Evolutionary conservation across 2,113 vertebrate species (phyloP), one percentile per base, ranked within the genome.

Genomic region (Psittacara wagleri): DNA sequence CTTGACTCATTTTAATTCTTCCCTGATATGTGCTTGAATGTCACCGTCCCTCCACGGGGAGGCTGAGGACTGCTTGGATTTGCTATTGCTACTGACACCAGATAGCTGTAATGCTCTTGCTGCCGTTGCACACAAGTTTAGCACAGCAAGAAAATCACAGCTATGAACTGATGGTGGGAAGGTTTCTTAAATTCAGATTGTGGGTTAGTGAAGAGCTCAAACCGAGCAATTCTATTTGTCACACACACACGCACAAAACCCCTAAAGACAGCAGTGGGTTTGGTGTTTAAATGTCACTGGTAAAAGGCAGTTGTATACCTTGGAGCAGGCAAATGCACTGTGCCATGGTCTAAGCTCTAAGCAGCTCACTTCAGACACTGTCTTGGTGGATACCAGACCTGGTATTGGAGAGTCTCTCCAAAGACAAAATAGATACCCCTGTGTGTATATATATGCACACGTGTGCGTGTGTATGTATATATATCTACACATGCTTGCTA

Each of bases 161-260:
- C 27, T n/a, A 18, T 37, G 63, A 69, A 11, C 3, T 35, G 43
- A 5, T 29, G 62, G 10, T n/a, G 28, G 46, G 41, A 49, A 49
- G 14, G n/a, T 13, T 78, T 29, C 61, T 64, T 35, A 28, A 84
- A 48, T 55, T 43, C 27, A 55, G 51, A 6, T 25, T 86, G 18
- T 61, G 43, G 11, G 24, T 52, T 75, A 69, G 7, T 10, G 31
- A 89, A n/a, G n/a, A 91, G 11, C 35, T 19, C 19, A 41, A n/a
- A 76, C 6, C 18, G 52, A 57, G 9, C 11, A 9, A 16, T 51
- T 87, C 17, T 57, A 2, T 20, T 33, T 17, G 18, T 23, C 3
- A 16, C 22, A 27, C 24, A 25, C 24, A 25, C 17, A 64, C 2
- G 7, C n/a, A 43, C 29, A 41, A 31, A 4, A 4, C 0, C 0